Evolutionary conservation across 2,113 vertebrate species (phyloP), one percentile per base, ranked within the genome.

Genomic region (Halichoerus grypus): DNA sequence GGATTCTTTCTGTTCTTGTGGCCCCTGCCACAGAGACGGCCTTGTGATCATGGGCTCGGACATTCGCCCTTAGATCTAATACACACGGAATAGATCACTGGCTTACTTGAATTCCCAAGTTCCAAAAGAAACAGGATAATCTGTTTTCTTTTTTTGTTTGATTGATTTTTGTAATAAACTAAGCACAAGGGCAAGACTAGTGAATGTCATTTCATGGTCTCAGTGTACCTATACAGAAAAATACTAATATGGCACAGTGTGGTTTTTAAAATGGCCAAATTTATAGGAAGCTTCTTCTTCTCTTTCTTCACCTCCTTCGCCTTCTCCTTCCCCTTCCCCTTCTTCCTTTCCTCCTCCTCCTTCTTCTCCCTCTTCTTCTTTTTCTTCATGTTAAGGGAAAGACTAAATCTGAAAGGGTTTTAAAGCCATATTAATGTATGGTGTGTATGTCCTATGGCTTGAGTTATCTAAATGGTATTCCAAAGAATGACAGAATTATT

Each of bases 181-280:
- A 16, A 67, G 57, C 57, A 61, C 3, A 0, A 4, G 3, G 14
- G n/a, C 36, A 26, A 39, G 28, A 57, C 10, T 26, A 76, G 49
- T 2, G 10, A 76, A 5, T 3, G 7, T 4, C 28, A 18, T 13
- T 13, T 18, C n/a, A 65, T 7, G 6, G 18, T 13, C 22, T n/a
- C 15, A 5, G 4, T 1, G 4, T 2, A 1, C 24, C 19, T 33
- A 0, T 4, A 13, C 4, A 42, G 46, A 28, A 51, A 76, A 2
- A 33, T 8, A 33, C 2, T 14, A 5, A 39, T 9, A 36, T 3
- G 21, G 31, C 42, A 0, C 1, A 12, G n/a, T 1, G 16, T 1
- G 12, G 46, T 24, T 21, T 79, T 63, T 72, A 8, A 31, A 71
- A 46, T 31, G 14, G 6, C 1, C 63, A 19, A 3, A 83, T 67